Conservation (phyloP, 2,888 invertebrate genomes). For the Dryocosmus kuriphilus region DNA sequence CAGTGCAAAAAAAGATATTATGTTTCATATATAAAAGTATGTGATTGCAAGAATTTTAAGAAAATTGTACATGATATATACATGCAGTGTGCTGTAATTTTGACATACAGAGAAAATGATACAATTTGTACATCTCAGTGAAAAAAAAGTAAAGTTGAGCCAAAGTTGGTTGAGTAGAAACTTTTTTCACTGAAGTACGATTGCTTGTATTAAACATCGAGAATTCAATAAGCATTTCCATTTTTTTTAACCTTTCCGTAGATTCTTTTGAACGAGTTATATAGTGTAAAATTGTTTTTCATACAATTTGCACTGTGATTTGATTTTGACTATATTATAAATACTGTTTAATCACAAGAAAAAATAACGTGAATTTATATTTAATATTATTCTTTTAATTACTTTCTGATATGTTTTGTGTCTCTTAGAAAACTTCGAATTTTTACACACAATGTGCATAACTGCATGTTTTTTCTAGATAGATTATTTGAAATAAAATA, state of each 20-base stretch:
- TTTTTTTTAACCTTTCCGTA: no score
- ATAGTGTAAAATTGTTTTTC: no score
- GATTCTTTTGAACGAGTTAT: no score
- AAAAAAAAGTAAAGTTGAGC: background rate
- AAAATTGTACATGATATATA: slow-evolving; percentile 33
- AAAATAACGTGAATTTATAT: no score
- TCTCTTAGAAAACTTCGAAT: slow-evolving; percentile 22
- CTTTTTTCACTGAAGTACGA: no score
- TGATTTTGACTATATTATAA: no score
- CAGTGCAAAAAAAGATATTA: slow-evolving; percentile 3
- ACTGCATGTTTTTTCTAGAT: slow-evolving; percentile 29
- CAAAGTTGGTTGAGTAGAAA: no score
- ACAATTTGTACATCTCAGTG: slow-evolving; percentile 23
- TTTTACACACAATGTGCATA: slow-evolving; percentile 25
- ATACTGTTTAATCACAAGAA: no score
- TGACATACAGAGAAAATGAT: slow-evolving; percentile 15
- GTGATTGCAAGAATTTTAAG: slow-evolving; percentile 25
- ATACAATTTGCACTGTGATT: no score
- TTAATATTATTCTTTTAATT: background rate
- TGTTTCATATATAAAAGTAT: background rate
- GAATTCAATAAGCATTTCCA: no score
- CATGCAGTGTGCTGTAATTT: slow-evolving; percentile 32
- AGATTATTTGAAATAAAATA: slow-evolving; percentile 36
- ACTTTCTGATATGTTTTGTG: background rate
- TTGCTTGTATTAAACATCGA: no score